phyloP scores from a whole-genome alignment of 2,113 vertebrate species.

The Solenodon paradoxus region DNA sequence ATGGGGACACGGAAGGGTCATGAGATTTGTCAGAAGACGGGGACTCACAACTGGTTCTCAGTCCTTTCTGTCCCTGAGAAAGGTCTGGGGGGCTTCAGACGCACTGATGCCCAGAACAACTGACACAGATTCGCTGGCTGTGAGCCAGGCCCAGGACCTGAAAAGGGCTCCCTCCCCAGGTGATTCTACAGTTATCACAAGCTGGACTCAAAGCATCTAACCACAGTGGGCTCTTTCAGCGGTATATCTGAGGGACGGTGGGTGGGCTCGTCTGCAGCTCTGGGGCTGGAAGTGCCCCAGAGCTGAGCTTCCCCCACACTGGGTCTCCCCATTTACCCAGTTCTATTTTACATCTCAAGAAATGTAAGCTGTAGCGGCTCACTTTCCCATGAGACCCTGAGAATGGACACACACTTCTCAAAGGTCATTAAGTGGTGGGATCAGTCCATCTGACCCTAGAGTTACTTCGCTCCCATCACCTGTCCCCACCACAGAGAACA shows the following conservation, averaged over 20 bases:
- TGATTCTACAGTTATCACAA: background rate
- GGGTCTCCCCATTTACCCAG: no score
- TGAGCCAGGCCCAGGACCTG: fast-evolving
- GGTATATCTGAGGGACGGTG: no score
- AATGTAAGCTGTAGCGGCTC: background rate
- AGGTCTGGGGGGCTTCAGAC: background rate
- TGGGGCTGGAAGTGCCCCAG: background rate
- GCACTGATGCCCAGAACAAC: fast-evolving
- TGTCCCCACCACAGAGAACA: background rate
- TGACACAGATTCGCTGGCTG: background rate
- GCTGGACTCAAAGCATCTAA: no score
- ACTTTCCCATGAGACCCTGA: background rate
- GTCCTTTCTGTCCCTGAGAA: background rate
- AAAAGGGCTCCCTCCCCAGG: background rate
- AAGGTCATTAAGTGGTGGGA: background rate
- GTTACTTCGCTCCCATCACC: no score
- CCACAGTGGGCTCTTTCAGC: no score
- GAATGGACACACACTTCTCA: background rate
- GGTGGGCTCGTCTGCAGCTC: no score
- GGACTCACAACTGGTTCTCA: background rate
- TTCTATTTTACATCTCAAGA: background rate
- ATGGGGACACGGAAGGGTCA: background rate
- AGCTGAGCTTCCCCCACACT: background rate
- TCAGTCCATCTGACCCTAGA: background rate
- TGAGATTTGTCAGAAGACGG: background rate